phyloP scores from a whole-genome alignment of 2,797 vertebrate species.

The Urocyon cinereoargenteus region DNA sequence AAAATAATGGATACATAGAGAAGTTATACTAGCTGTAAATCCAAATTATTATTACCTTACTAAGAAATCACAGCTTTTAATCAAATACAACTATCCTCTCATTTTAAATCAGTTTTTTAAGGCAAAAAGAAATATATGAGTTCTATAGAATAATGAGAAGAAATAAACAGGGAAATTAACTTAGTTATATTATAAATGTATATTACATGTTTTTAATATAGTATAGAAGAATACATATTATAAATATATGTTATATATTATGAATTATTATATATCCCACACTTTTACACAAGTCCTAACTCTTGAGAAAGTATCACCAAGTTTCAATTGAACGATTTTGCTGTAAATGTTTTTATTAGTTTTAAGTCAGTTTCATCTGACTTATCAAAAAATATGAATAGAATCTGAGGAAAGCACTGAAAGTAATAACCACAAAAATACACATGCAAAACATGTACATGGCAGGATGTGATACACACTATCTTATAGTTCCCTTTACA shows the following conservation, averaged over 20 bases:
- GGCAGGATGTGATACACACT: neutral
- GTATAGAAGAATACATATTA: neutral
- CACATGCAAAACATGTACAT: neutral
- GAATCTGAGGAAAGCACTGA: neutral
- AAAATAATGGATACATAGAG: neutral
- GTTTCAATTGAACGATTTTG: neutral
- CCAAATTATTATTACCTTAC: slow-evolving; percentile 28
- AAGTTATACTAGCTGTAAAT: neutral
- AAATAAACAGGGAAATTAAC: neutral
- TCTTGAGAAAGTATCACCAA: neutral
- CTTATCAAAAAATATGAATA: neutral
- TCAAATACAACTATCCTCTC: neutral
- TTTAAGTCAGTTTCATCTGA: neutral
- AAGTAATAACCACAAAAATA: neutral
- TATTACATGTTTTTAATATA: neutral
- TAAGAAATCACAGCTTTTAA: slow-evolving; percentile 33
- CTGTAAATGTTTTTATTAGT: neutral
- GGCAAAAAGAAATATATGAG: neutral
- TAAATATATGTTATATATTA: neutral
- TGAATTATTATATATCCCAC: neutral
- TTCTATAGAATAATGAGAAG: neutral
- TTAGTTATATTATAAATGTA: neutral
- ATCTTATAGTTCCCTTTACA: neutral
- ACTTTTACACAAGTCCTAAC: neutral
- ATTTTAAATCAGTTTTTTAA: neutral